Conservation (phyloP, 2,797 vertebrate genomes). For the Pseudochirops corinnae region DNA sequence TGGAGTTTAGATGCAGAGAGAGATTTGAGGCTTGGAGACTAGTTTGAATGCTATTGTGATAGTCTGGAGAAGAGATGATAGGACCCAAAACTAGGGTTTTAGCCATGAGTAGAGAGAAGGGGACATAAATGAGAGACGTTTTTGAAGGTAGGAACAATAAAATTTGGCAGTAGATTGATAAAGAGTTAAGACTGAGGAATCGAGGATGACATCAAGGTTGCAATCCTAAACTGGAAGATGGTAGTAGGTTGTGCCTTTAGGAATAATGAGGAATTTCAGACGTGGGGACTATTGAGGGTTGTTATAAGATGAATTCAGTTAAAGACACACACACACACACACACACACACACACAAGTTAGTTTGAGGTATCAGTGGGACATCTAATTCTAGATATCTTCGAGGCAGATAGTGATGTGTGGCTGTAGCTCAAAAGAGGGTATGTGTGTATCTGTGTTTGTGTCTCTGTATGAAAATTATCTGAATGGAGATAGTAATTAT, state of each 20-base stretch:
- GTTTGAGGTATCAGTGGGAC: too few species aligned
- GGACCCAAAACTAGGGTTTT: neutral
- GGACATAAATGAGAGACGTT: neutral
- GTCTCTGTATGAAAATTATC: neutral
- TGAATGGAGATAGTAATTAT: neutral
- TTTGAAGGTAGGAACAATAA: neutral
- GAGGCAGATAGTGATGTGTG: neutral
- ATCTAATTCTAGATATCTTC: too few species aligned
- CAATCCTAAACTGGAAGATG: neutral
- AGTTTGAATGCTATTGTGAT: neutral
- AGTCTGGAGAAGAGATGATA: neutral
- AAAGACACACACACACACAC: too few species aligned
- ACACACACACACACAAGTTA: too few species aligned
- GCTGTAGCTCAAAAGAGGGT: neutral
- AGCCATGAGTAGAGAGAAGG: neutral
- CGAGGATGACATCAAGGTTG: neutral
- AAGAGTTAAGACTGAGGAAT: neutral
- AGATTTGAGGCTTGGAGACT: neutral
- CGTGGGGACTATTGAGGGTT: neutral
- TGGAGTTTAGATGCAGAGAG: neutral
- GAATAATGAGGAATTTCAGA: neutral
- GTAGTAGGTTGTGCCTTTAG: neutral
- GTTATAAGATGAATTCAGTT: neutral
- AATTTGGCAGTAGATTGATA: neutral
- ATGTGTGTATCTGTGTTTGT: too few species aligned